phyloP scores from a whole-genome alignment of 2,888 invertebrate genomes.

The Melangyna quadrimaculata region DNA sequence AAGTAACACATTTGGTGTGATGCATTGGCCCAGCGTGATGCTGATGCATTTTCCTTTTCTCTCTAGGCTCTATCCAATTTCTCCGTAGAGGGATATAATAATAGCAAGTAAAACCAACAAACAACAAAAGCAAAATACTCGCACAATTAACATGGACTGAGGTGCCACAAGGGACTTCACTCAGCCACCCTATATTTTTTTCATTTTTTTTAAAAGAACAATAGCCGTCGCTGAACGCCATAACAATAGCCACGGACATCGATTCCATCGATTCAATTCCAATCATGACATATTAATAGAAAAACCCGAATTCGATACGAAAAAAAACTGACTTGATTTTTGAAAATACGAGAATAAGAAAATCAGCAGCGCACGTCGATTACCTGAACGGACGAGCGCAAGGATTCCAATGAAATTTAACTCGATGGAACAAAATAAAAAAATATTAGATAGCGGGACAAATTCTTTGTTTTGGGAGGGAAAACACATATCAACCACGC shows the following conservation, averaged over 20 bases:
- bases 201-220: conserved; percentile 25
- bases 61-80: conserved; percentile 8
- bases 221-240: conserved; percentile 65
- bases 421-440: not conserved
- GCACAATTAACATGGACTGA: conserved; percentile 63
- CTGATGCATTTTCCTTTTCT: conserved; percentile 18
- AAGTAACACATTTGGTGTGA: conserved; percentile 63
- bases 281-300: conserved; percentile 70
- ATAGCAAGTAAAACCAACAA: conserved; percentile 71
- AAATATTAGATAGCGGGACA: conserved; percentile 45
- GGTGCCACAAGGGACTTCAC: conserved; percentile 67
- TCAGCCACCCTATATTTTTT: conserved; percentile 41
- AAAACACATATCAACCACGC: conserved; percentile 51
- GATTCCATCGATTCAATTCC: conserved; percentile 57
- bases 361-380: conserved; percentile 35
- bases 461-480: conserved; percentile 32
- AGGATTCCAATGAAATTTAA: conserved; percentile 51
- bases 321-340: conserved; percentile 9
- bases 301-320: conserved; percentile 22
- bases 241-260: conserved; percentile 64
- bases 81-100: conserved; percentile 41
- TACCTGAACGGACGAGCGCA: conserved; percentile 12
- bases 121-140: conserved; percentile 59
- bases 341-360: not conserved
- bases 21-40: conserved; percentile 60